Base-by-base conservation (phyloP, 2,113 vertebrate genomes). In the Speoplatyrhinus poulsoni region DNA sequence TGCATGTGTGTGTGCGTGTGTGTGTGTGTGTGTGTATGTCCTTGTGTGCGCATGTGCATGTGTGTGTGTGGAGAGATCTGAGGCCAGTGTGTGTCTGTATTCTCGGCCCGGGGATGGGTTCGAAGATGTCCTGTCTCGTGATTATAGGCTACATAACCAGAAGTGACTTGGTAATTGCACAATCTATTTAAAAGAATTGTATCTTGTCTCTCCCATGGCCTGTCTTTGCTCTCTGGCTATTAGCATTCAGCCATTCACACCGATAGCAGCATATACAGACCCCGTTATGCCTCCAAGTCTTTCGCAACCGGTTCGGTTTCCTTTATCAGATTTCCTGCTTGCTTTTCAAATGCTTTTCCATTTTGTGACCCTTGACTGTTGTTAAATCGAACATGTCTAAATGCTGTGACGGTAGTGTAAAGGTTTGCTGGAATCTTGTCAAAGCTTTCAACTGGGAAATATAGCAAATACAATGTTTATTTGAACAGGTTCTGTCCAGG, bases 151-250 rank as follows among this genome's bases (percentile, higher is more conserved):
- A 10, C 69, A 50, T 91, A 93, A 93, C 75, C 60, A 89, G 92
- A 93, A 92, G 88, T 86, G 92, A 91, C 83, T 16, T 79, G 80
- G 85, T 92, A 91, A 93, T 92, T 93, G 91, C 90, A 84, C 85
- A 90, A 89, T 88, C 89, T 89, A 88, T 92, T 93, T 91, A 90
- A 88, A 90, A 85, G 79, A 87, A 93, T 91, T 88, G 87, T 91
- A 82, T 81, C 77, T 47, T 80, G 77, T 86, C 88, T 67, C 66
- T 73, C 75, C 55, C 67, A n/a, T 13, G 13, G 46, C 16, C 59
- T 41, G 62, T 53, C 41, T 76, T 36, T 72, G 64, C 76, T 79
- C 65, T 77, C 70, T 56, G 74, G 68, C 75, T 65, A 76, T 81
- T 73, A 71, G 46, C 57, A 72, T 46, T 46, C 55, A 74, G 54